Percentiles rank a stretch among this genome's conserved stretches.
These are phyloP conservation scores for Tragelaphus eurycerus DNA, from an alignment of 2,797 vertebrate species.

Conservation along the genomic window DNA sequence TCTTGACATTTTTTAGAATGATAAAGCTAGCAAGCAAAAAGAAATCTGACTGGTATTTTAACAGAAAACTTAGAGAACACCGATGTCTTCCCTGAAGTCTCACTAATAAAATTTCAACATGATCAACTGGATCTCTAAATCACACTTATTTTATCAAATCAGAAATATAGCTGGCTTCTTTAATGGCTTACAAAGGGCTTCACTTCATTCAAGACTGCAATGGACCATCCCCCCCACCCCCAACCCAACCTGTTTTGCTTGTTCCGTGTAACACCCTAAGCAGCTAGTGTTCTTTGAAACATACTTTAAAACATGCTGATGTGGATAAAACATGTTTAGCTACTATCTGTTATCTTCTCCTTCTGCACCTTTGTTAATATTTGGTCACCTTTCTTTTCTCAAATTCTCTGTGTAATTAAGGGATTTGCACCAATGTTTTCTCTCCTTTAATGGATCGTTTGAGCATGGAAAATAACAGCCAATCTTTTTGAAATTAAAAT, in stretches of 20 bases:
- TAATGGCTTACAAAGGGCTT: background rate
- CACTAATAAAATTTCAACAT: background rate
- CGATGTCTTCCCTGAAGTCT: background rate
- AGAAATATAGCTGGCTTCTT: constrained; percentile 27
- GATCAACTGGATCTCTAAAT: background rate
- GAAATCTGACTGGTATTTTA: constrained; percentile 33
- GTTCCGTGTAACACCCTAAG: background rate
- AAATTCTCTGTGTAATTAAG: constrained; percentile 4
- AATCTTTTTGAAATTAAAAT: constrained; percentile 19
- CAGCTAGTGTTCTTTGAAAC: background rate
- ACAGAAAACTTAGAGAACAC: constrained; percentile 31
- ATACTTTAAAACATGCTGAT: background rate
- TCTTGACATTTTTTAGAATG: constrained; percentile 7
- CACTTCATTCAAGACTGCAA: background rate
- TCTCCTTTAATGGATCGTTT: background rate
- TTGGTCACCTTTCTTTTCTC: background rate
- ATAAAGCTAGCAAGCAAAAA: background rate
- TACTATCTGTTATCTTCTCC: background rate
- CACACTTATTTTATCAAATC: background rate
- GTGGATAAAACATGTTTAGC: background rate
- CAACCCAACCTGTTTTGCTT: background rate
- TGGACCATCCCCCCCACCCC: background rate
- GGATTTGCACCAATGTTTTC: background rate
- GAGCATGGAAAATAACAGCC: background rate
- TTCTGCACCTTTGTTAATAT: background rate